A percentile compares a stretch with the other conserved stretches of the same genome.
Evolutionary conservation across 2,113 vertebrate genomes (phyloP).

Genomic region (Spea multiplicata): DNA sequence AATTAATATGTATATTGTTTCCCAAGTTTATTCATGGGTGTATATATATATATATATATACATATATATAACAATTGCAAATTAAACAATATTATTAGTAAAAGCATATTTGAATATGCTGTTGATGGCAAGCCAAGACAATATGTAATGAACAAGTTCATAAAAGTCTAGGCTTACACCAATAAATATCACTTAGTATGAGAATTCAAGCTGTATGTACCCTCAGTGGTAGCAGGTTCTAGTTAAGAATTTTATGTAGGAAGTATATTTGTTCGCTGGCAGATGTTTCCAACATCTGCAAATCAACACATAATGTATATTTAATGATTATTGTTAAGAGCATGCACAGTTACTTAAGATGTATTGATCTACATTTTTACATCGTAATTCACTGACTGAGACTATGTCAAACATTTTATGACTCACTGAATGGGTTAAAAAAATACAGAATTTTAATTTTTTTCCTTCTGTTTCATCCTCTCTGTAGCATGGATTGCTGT

Average conservation of each 20-base stretch:
- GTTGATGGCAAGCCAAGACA: neutral
- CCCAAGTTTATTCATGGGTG: too few relatives aligned
- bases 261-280: slow-evolving; percentile 54
- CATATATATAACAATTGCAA: neutral
- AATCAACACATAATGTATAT: slow-evolving; percentile 43
- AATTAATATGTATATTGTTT: too few relatives aligned
- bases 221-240: slow-evolving; percentile 50
- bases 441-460: neutral
- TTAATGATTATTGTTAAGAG: slow-evolving; percentile 42
- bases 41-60: too few relatives aligned
- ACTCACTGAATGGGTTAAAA: neutral
- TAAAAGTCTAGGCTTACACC: neutral
- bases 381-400: neutral
- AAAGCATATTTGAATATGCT: neutral
- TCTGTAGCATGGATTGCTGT: neutral
- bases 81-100: neutral
- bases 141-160: neutral
- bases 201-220: slow-evolving; percentile 58
- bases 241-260: slow-evolving; percentile 49
- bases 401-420: neutral
- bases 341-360: slow-evolving; percentile 16
- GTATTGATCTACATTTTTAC: neutral
- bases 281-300: slow-evolving; percentile 59
- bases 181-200: slow-evolving; percentile 35
- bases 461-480: neutral